phyloP scores from a whole-genome alignment of 2,113 vertebrate genomes.

The Cervus canadensis region DNA sequence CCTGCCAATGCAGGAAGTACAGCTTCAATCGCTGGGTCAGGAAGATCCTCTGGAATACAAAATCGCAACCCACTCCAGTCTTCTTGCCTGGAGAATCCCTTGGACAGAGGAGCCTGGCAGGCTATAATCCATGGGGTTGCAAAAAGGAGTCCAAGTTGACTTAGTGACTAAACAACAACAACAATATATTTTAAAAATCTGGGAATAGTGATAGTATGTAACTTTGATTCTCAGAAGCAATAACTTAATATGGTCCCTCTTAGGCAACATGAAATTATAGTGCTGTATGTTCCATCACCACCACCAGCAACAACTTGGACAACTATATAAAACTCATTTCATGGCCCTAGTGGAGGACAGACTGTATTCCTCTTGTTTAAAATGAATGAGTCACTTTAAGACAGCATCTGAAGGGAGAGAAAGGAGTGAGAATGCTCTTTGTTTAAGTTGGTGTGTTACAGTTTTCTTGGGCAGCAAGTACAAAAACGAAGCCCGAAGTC shows the following conservation, averaged over 20 bases:
- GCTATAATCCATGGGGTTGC: not conserved
- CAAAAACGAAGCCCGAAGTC: not conserved
- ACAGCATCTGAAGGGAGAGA: not conserved
- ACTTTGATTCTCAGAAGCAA: not conserved
- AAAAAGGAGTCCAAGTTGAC: not conserved
- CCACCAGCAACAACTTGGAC: not conserved
- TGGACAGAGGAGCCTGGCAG: not conserved
- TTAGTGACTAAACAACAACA: not conserved
- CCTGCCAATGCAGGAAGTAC: not conserved
- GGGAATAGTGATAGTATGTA: not conserved
- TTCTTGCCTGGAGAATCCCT: not conserved
- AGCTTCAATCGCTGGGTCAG: not conserved
- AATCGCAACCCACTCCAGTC: not conserved
- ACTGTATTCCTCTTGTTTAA: not conserved
- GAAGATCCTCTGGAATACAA: not conserved
- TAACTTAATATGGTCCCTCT: not conserved
- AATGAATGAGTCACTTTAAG: not conserved
- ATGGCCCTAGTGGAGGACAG: fast-evolving
- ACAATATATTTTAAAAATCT: not conserved
- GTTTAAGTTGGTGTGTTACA: not conserved
- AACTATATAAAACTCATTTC: not conserved
- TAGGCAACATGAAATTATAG: not conserved
- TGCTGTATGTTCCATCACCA: not conserved
- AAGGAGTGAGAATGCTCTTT: not conserved
- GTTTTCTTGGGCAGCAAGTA: not conserved